A percentile compares a stretch with the other conserved stretches of the same genome.
phyloP scores from a whole-genome alignment of 2,888 invertebrate species.

The Norana najaformis region DNA sequence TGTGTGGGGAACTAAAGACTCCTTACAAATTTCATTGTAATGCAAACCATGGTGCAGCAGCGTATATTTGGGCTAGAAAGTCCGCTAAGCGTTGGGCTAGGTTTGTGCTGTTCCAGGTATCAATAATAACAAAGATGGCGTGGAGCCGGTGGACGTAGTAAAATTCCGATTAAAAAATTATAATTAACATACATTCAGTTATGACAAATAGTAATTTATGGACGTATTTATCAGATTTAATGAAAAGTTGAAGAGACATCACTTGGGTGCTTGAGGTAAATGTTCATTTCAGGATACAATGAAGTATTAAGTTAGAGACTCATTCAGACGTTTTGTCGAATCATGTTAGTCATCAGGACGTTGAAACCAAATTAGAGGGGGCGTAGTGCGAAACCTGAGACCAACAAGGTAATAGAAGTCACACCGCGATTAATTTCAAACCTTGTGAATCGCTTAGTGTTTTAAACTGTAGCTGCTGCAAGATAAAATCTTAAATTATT shows the following conservation, averaged over 20 bases:
- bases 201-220: background rate
- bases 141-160: background rate
- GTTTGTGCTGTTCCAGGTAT: background rate
- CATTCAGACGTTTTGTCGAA: background rate
- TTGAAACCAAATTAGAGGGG: background rate
- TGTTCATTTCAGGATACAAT: background rate
- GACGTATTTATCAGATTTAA: background rate
- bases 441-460: too few relatives aligned
- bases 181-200: background rate
- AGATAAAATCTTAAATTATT: too few relatives aligned
- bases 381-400: background rate
- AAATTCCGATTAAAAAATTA: background rate
- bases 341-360: background rate
- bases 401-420: background rate
- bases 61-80: background rate
- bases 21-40: too few relatives aligned
- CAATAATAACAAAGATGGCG: slow-evolving; percentile 25
- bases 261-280: background rate
- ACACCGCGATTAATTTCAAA: background rate
- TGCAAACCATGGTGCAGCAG: background rate
- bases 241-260: background rate
- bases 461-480: too few relatives aligned
- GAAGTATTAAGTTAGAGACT: background rate
- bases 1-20: too few relatives aligned
- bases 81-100: background rate